phyloP scores from a whole-genome alignment of 1,140 invertebrate species.

The Drosophila kanapiae region DNA sequence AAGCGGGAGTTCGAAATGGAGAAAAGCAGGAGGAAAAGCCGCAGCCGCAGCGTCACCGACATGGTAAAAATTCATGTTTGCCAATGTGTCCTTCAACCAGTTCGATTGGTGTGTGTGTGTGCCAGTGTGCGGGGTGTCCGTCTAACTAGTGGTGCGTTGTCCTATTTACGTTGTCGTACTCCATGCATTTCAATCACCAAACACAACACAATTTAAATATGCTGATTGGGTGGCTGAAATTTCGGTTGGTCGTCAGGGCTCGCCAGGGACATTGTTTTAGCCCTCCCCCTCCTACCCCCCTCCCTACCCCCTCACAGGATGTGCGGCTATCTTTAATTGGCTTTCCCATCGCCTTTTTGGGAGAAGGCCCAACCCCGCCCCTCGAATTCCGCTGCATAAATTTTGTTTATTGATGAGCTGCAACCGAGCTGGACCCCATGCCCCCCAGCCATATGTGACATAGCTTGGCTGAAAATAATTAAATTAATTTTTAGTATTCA shows the following conservation, averaged over 20 bases:
- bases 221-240: conserved; percentile 80
- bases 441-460: conserved; percentile 46
- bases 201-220: conserved; percentile 83
- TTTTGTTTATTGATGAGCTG: conserved; percentile 72
- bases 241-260: conserved; percentile 59
- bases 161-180: conserved; percentile 72
- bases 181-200: conserved; percentile 80
- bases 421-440: conserved; percentile 6
- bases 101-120: conserved; percentile 12
- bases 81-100: conserved; percentile 56
- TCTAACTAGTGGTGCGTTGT: conserved; percentile 63
- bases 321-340: conserved; percentile 64
- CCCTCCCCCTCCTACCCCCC: background rate
- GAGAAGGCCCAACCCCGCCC: background rate
- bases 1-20: conserved; percentile 9
- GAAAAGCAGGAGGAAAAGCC: conserved; percentile 31
- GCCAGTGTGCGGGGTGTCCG: conserved; percentile 17
- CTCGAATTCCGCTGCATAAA: conserved; percentile 51
- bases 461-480: conserved; percentile 69
- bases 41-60: conserved; percentile 50
- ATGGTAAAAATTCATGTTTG: conserved; percentile 76
- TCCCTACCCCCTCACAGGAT: background rate
- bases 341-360: conserved; percentile 48
- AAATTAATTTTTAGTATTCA: conserved; percentile 65
- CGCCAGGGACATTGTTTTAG: conserved; percentile 39